Evolutionary conservation across 2,888 invertebrate genomes (phyloP).

Genomic region (Pomacea canaliculata): DNA sequence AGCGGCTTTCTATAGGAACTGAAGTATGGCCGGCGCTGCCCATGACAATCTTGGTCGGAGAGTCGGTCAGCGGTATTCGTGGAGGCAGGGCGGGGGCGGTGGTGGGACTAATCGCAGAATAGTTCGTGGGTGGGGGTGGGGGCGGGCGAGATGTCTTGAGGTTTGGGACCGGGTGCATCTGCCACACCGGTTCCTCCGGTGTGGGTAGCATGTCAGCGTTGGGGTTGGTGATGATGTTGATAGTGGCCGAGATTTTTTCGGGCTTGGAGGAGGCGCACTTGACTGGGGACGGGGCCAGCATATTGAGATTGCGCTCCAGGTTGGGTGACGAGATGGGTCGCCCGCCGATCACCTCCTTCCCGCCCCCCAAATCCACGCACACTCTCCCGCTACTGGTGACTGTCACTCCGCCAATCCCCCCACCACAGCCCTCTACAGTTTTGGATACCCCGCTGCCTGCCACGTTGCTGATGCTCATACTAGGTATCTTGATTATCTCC

Average conservation of each 20-base stretch:
- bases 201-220: slow-evolving; percentile 55
- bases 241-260: slow-evolving; percentile 55
- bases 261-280: slow-evolving; percentile 50
- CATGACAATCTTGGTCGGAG: slow-evolving; percentile 43
- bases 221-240: slow-evolving; percentile 63
- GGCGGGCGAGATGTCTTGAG: slow-evolving; percentile 39
- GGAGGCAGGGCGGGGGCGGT: slow-evolving; percentile 25
- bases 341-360: slow-evolving; percentile 23
- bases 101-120: slow-evolving; percentile 6
- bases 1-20: slow-evolving; percentile 46
- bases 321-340: slow-evolving; percentile 34
- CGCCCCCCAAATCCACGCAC: slow-evolving; percentile 20
- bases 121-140: slow-evolving; percentile 8
- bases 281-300: slow-evolving; percentile 44
- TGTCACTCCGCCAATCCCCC: slow-evolving; percentile 17
- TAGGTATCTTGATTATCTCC: slow-evolving; percentile 42
- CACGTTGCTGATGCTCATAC: background rate
- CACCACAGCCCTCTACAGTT: background rate
- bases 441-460: background rate
- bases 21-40: slow-evolving; percentile 5
- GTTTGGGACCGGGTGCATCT: slow-evolving; percentile 52
- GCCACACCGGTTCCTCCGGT: slow-evolving; percentile 65
- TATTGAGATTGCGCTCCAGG: slow-evolving; percentile 45
- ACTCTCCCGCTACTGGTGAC: slow-evolving; percentile 19
- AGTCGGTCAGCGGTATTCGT: slow-evolving; percentile 30